Evolutionary conservation across 37 sponge, comb jelly and placozoan genomes (phyloP), one percentile per base, ranked within the genome.

Genomic region (Haliclona indistincta): DNA sequence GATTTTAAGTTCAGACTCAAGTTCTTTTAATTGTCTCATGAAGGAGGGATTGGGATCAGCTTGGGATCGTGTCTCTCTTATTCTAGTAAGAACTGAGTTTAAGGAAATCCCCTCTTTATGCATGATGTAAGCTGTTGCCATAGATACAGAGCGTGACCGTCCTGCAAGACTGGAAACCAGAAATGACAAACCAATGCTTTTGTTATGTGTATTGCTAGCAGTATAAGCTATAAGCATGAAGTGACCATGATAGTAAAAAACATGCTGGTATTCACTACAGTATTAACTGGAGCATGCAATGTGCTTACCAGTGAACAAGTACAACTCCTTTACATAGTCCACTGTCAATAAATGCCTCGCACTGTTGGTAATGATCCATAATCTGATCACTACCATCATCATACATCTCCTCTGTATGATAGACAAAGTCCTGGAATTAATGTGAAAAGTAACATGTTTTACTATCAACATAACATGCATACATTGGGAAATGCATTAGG

Each of bases 241-340:
- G n/a, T n/a, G n/a, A n/a, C n/a, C n/a, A n/a, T n/a, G n/a, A n/a
- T n/a, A n/a, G n/a, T 17, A 17, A 47, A 47, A 47, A 47, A 15
- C 15, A 47, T 47, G 15, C 10, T 47, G 10, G 15, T 47, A 47
- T 17, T 47, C 29, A 71, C 34, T 39, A 20, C 3, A 75, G 22
- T n/a, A 62, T 30, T 53, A 5, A 54, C 52, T 54, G n/a, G n/a
- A n/a, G n/a, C n/a, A n/a, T n/a, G n/a, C n/a, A n/a, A n/a, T n/a
- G 4, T 38, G 11, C 82, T 60, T 64, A 90, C 91, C 91, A 91
- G 45, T 91, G 91, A 1, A 91, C 77, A 4, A 91, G 75, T 25
- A 91, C 85, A 69, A 37, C 82, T 15, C 40, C 71, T 25, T 23
- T 7, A 37, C 49, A 42, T 43, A 53, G 32, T 38, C 77, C 86